Percentiles rank a stretch among this genome's conserved stretches.
phyloP scores from a whole-genome alignment of 2,797 vertebrate species.

The Amniataba percoides region DNA sequence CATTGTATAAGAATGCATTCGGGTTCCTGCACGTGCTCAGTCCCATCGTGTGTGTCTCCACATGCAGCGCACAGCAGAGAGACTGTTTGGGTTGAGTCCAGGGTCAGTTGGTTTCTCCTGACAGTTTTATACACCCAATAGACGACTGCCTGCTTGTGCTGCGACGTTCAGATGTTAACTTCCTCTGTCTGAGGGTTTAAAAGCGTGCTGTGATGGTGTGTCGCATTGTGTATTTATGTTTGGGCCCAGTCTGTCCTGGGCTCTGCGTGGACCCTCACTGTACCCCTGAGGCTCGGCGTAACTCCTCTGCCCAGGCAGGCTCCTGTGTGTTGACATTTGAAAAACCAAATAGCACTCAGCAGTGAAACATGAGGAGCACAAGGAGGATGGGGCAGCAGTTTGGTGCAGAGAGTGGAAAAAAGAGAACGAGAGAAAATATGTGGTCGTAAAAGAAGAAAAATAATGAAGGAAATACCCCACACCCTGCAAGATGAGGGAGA shows the following conservation, averaged over 20 bases:
- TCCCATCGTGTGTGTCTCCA: constrained; percentile 39
- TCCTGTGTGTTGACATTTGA: constrained; percentile 80
- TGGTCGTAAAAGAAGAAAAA: constrained; percentile 63
- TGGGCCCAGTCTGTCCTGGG: constrained; percentile 47
- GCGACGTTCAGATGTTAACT: constrained; percentile 66
- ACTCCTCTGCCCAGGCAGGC: constrained; percentile 64
- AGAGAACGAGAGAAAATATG: constrained; percentile 55
- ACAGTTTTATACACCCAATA: constrained; percentile 84
- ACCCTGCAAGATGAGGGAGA: constrained; percentile 71
- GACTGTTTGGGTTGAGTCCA: constrained; percentile 84
- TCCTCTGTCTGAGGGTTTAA: constrained; percentile 73
- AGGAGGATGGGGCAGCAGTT: constrained; percentile 44
- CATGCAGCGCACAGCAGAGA: constrained; percentile 38
- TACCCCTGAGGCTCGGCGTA: constrained; percentile 32
- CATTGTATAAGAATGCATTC: constrained; percentile 13
- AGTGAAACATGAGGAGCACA: constrained; percentile 71
- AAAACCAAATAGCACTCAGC: constrained; percentile 77
- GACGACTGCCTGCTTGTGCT: constrained; percentile 67
- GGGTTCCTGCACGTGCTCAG: constrained; percentile 20
- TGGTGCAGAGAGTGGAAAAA: constrained; percentile 37
- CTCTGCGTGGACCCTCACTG: constrained; percentile 47
- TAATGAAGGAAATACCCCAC: constrained; percentile 72
- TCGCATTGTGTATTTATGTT: constrained; percentile 77
- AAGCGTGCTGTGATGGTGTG: constrained; percentile 67
- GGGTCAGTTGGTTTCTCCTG: constrained; percentile 82